Conservation (phyloP, 2,113 vertebrate species). For the Pachyramphus minor region DNA sequence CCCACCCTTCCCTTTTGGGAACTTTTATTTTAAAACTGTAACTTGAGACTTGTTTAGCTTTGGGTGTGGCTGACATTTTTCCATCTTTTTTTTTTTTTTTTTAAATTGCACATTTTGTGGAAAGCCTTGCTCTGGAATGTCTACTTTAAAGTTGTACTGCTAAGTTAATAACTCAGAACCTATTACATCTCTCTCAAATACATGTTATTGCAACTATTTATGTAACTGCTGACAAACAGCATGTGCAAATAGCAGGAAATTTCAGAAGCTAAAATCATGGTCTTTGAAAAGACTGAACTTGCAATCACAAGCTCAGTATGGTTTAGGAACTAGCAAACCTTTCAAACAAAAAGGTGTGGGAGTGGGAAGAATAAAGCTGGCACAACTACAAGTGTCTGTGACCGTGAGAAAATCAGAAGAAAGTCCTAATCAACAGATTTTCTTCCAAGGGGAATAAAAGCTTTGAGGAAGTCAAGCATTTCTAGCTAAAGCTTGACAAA, state of each 20-base stretch:
- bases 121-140: slow-evolving; percentile 12
- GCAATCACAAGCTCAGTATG: neutral
- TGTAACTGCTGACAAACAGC: neutral
- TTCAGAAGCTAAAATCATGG: neutral
- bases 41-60: slow-evolving; percentile 21
- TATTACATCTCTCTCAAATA: neutral
- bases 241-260: neutral
- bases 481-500: neutral
- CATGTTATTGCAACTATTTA: neutral
- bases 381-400: neutral
- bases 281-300: neutral
- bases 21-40: slow-evolving; percentile 31
- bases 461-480: neutral
- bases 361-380: neutral
- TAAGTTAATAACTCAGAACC: neutral
- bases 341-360: neutral
- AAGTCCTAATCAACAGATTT: neutral
- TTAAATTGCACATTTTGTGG: neutral
- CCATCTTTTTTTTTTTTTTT: neutral
- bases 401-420: neutral
- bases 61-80: slow-evolving; percentile 41
- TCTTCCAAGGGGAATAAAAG: neutral
- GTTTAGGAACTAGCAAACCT: neutral
- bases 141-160: neutral
- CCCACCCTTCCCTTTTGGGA: neutral